A percentile compares a stretch with the other conserved stretches of the same genome.
Conservation (phyloP, 2,797 vertebrate genomes). For the Petrocephalus sullivani region DNA sequence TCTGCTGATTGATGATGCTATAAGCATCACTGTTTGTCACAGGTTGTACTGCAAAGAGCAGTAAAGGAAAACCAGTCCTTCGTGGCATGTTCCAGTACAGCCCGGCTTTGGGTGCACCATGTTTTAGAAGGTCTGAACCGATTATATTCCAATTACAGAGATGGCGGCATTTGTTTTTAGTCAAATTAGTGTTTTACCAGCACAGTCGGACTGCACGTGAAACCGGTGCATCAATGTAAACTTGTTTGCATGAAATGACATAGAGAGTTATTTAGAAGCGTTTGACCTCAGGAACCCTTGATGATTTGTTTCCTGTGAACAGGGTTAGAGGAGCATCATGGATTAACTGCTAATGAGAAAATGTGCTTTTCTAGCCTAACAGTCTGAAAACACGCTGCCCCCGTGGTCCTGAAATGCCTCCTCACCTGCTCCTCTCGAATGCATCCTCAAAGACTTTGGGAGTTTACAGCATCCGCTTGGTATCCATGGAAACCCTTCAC, state of each 20-base stretch:
- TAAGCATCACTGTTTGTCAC: not conserved
- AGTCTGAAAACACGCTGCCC: not conserved
- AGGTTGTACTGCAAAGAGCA: not conserved
- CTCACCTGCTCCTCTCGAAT: not conserved
- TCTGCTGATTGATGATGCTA: not conserved
- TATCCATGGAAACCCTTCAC: constrained; percentile 20
- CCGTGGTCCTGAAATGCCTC: not conserved
- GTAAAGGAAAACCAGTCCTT: constrained; percentile 1
- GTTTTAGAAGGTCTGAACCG: not conserved
- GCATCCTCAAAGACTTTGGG: constrained; percentile 8
- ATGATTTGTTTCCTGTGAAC: not conserved
- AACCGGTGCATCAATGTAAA: not conserved
- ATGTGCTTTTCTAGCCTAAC: not conserved
- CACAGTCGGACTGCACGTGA: not conserved
- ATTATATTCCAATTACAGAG: not conserved
- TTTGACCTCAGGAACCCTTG: not conserved
- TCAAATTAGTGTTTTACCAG: not conserved
- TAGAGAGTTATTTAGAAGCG: not conserved
- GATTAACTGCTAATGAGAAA: not conserved
- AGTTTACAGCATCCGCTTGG: constrained; percentile 11
- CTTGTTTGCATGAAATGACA: not conserved
- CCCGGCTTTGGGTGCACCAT: not conserved
- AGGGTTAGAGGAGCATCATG: not conserved
- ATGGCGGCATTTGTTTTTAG: not conserved
- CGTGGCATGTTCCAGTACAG: not conserved